Conservation (phyloP, 2,113 vertebrate genomes). For the Plotosus lineatus region DNA sequence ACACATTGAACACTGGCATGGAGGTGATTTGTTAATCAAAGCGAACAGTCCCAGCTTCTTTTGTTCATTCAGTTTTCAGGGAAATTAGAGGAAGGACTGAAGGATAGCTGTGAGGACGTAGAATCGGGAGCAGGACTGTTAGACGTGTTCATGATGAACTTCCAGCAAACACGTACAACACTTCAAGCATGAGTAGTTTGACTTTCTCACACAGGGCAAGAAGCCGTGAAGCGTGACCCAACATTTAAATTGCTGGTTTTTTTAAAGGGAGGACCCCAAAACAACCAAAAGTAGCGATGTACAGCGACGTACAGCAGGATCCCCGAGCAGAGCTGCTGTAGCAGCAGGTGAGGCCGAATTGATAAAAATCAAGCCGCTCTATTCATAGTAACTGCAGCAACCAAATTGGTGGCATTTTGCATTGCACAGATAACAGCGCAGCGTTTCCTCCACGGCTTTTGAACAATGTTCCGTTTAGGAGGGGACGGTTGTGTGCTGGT, state of each 20-base stretch:
- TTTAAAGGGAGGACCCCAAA: not conserved
- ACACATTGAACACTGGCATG: slow-evolving; percentile 19
- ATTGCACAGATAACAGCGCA: slow-evolving; percentile 48
- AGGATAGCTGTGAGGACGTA: not conserved
- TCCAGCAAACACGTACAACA: not conserved
- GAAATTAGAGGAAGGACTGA: slow-evolving; percentile 47
- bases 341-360: not conserved
- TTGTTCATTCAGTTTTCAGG: slow-evolving; percentile 56
- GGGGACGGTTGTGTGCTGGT: not conserved
- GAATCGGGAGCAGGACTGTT: not conserved
- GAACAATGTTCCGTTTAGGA: slow-evolving; percentile 43
- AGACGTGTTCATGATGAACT: not conserved
- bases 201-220: not conserved
- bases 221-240: not conserved
- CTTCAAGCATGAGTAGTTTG: not conserved
- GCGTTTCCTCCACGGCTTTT: slow-evolving; percentile 57
- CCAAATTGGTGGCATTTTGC: slow-evolving; percentile 48
- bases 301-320: not conserved
- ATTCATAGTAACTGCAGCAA: slow-evolving; percentile 55
- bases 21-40: slow-evolving; percentile 62
- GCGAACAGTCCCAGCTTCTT: slow-evolving; percentile 41
- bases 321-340: not conserved
- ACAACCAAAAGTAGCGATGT: not conserved
- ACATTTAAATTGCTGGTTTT: not conserved
- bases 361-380: slow-evolving; percentile 41